These are phyloP conservation scores for Sphyrna mokarran DNA, from an alignment of 2,113 vertebrate species.

Conservation along the genomic window DNA sequence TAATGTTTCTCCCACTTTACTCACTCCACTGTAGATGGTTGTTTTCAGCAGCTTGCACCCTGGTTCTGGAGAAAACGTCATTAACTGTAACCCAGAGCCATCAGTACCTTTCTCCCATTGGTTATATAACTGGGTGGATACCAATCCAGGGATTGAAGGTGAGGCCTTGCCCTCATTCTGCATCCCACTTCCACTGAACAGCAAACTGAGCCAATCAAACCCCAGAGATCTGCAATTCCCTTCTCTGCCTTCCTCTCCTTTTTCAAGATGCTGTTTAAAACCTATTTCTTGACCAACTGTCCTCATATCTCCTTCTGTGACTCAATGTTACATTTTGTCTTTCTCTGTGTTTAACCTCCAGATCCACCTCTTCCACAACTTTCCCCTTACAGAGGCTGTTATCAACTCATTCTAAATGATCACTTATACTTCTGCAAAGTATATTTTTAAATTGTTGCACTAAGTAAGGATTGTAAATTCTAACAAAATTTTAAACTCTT, in stretches of 20 bases:
- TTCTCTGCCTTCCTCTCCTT: background rate
- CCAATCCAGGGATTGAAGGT: no score
- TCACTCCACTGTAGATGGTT: background rate
- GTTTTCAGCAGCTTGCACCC: background rate
- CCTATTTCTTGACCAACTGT: no score
- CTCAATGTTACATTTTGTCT: background rate
- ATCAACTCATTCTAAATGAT: background rate
- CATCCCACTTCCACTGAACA: no score
- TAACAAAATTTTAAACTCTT: background rate
- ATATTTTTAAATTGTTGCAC: background rate
- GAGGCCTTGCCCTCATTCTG: no score
- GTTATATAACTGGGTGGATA: no score
- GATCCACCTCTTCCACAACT: background rate
- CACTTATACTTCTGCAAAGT: background rate
- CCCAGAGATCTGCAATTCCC: background rate
- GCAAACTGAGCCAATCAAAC: no score
- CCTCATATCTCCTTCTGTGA: no score
- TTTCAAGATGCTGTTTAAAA: no score
- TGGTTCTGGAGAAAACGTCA: background rate
- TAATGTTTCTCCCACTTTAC: background rate
- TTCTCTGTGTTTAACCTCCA: background rate
- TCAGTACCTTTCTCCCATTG: no score
- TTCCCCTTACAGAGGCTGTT: background rate
- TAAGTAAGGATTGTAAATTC: background rate
- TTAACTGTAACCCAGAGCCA: no score